phyloP scores from a whole-genome alignment of 2,888 invertebrate genomes.

The Oscheius onirici region DNA sequence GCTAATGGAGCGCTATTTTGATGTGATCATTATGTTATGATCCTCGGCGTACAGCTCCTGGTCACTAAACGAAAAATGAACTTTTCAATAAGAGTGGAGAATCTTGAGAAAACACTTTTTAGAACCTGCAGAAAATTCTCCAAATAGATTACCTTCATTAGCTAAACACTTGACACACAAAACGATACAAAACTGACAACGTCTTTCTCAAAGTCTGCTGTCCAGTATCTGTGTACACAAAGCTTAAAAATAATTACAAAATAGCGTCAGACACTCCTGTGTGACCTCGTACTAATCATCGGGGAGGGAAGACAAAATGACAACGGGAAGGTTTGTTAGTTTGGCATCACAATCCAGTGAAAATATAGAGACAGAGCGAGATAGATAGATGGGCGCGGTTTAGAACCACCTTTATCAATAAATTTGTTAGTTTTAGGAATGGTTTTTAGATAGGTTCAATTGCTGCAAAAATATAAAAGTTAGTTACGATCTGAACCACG shows the following conservation, averaged over 20 bases:
- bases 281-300: slow-evolving; percentile 20
- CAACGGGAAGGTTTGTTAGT: background rate
- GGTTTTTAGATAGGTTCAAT: background rate
- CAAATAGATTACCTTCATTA: background rate
- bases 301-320: slow-evolving; percentile 6
- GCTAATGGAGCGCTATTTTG: too few species aligned
- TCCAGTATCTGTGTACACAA: background rate
- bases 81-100: too few species aligned
- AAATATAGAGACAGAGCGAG: background rate
- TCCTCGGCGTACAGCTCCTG: too few species aligned
- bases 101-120: too few species aligned
- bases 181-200: background rate
- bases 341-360: background rate
- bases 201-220: background rate
- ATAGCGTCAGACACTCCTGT: slow-evolving; percentile 12
- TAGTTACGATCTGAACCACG: slow-evolving; percentile 40
- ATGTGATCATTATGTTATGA: too few species aligned
- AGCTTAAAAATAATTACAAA: background rate
- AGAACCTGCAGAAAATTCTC: background rate
- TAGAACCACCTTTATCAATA: slow-evolving; percentile 7
- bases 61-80: too few species aligned
- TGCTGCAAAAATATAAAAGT: background rate
- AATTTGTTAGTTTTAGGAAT: slow-evolving; percentile 7
- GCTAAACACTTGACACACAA: slow-evolving; percentile 4
- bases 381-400: background rate